Conservation (phyloP, 2,113 vertebrate species). For the Lamprotornis superbus region DNA sequence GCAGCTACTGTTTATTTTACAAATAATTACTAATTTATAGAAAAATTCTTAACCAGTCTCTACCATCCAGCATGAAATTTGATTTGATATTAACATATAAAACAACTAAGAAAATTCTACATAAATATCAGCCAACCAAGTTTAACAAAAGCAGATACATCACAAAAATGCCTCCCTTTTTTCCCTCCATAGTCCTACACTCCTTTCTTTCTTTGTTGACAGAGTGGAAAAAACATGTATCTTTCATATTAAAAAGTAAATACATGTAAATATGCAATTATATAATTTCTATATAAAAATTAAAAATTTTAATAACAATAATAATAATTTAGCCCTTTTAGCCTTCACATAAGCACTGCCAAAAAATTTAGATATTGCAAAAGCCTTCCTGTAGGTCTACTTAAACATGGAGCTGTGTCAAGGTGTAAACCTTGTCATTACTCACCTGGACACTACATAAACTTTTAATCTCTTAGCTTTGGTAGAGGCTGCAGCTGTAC, state of each 20-base stretch:
- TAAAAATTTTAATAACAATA: neutral
- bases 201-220: neutral
- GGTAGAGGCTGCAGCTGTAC: neutral
- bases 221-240: accelerated
- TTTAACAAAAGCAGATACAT: neutral
- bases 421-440: neutral
- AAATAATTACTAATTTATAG: neutral
- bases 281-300: neutral
- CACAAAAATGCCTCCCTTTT: neutral
- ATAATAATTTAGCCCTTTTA: neutral
- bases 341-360: neutral
- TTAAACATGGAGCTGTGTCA: neutral
- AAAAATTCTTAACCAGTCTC: neutral
- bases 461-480: neutral
- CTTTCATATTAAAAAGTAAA: neutral
- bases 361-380: neutral
- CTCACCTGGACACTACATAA: neutral
- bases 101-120: neutral
- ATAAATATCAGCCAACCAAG: neutral
- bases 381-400: neutral
- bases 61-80: neutral
- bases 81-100: neutral
- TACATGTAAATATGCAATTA: neutral
- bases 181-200: neutral
- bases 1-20: neutral